These are phyloP conservation scores for Zaprionus davidi DNA, from an alignment of 1,140 invertebrate species.

Conservation along the genomic window DNA sequence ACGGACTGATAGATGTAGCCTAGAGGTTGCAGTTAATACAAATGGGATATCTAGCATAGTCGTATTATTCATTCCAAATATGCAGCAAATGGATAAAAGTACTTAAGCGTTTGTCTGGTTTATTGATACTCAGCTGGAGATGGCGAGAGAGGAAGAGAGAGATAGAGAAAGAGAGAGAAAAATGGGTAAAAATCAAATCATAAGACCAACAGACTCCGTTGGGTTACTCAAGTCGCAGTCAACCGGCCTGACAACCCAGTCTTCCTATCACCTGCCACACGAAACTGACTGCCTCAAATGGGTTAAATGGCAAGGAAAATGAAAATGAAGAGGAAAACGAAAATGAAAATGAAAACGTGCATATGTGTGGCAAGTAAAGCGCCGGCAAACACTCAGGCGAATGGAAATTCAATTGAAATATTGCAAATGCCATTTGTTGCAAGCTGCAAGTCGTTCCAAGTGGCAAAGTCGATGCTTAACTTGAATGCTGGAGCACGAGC, in stretches of 20 bases:
- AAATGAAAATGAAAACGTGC: constrained; percentile 30
- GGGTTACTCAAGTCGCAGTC: neutral
- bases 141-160: neutral
- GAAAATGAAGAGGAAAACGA: constrained; percentile 42
- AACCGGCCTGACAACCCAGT: neutral
- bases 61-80: neutral
- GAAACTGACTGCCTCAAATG: constrained; percentile 44
- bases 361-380: constrained; percentile 16
- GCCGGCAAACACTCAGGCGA: constrained; percentile 56
- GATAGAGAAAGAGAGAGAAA: neutral
- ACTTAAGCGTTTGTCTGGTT: neutral
- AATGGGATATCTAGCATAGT: neutral
- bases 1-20: too few species aligned
- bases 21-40: neutral
- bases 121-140: neutral
- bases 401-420: constrained; percentile 76
- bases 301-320: constrained; percentile 61
- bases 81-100: neutral
- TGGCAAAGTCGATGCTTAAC: constrained; percentile 8
- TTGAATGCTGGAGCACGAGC: constrained; percentile 3
- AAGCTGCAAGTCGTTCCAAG: constrained; percentile 39
- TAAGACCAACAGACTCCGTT: neutral
- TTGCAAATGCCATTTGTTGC: constrained; percentile 69
- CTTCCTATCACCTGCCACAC: neutral
- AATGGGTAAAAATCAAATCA: neutral